phyloP scores from a whole-genome alignment of 2,797 vertebrate species.

The Ptychadena robeensis region DNA sequence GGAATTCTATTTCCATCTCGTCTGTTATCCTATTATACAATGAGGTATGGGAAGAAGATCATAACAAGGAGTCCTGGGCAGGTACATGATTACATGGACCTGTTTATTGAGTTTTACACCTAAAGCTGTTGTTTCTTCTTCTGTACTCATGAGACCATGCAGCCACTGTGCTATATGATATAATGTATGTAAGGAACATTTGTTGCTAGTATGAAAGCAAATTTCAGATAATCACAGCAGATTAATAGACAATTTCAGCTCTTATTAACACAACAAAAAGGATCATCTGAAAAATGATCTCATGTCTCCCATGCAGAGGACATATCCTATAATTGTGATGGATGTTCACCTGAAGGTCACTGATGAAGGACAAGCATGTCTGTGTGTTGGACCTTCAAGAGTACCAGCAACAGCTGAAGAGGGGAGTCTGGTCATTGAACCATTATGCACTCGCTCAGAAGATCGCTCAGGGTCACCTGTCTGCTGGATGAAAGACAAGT shows the following conservation, averaged over 20 bases:
- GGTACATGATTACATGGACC: not conserved
- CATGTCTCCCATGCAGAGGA: not conserved
- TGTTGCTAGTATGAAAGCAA: no score
- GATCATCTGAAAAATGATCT: not conserved
- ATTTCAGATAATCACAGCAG: no score
- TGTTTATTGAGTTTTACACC: no score
- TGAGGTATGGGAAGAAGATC: not conserved
- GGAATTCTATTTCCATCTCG: slow-evolving; percentile 25
- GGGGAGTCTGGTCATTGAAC: not conserved
- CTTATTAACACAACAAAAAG: not conserved
- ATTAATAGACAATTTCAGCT: not conserved
- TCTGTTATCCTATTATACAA: slow-evolving; percentile 2
- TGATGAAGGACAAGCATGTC: not conserved
- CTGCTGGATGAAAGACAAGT: slow-evolving; percentile 21
- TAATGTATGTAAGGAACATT: no score
- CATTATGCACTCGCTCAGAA: not conserved
- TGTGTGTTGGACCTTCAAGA: not conserved
- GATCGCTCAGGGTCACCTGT: not conserved
- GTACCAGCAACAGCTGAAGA: not conserved
- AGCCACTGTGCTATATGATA: not conserved
- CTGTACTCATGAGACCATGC: no score
- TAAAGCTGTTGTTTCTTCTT: no score
- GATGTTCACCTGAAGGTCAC: not conserved
- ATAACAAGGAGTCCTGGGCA: not conserved
- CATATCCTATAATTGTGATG: not conserved